Conservation (phyloP, 2,888 invertebrate species). For the Galerucella calmariensis region DNA sequence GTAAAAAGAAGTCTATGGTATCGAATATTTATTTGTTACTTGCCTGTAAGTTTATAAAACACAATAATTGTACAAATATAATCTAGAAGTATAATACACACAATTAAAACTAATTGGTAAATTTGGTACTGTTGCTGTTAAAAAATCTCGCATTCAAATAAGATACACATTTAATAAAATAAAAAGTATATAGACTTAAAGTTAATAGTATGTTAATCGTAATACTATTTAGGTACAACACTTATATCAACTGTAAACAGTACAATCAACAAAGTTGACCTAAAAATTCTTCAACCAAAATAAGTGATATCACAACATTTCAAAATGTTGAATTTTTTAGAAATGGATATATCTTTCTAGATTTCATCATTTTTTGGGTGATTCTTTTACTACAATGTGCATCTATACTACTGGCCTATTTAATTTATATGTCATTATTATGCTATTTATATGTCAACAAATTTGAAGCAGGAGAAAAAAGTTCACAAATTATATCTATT, state of each 20-base stretch:
- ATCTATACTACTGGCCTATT: too few relatives aligned
- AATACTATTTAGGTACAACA: not conserved
- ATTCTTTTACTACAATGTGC: too few relatives aligned
- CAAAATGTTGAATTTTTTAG: too few relatives aligned
- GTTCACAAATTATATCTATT: too few relatives aligned
- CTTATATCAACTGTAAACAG: not conserved
- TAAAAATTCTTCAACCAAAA: too few relatives aligned
- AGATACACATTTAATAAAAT: not conserved
- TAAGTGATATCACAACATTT: too few relatives aligned
- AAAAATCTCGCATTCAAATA: not conserved
- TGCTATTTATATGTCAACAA: too few relatives aligned
- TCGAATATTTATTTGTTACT: slow-evolving; percentile 1
- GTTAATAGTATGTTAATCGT: not conserved
- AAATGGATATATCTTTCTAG: too few relatives aligned
- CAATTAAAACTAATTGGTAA: not conserved
- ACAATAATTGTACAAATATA: not conserved
- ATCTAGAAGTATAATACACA: not conserved
- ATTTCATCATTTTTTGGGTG: too few relatives aligned
- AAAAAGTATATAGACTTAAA: not conserved
- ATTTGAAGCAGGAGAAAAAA: too few relatives aligned
- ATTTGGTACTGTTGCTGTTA: not conserved
- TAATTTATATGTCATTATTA: too few relatives aligned
- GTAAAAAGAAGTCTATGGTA: not conserved
- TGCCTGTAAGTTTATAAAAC: not conserved
- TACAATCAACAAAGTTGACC: too few relatives aligned